Conservation (phyloP, 2,888 invertebrate species). For the Eledone cirrhosa region DNA sequence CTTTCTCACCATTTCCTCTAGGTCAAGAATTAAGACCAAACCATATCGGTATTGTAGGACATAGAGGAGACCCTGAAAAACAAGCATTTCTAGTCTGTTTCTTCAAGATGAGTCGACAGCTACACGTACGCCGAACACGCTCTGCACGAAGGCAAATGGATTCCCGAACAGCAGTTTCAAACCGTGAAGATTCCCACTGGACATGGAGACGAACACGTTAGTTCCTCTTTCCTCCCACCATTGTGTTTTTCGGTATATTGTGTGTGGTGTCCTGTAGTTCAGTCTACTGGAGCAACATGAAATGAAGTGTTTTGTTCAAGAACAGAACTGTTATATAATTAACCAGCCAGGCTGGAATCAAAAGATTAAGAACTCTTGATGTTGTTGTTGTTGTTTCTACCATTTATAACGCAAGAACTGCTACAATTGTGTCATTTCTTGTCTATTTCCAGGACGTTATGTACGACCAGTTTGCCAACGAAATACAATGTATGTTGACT, state of each 20-base stretch:
- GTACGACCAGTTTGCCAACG: slow-evolving; percentile 75
- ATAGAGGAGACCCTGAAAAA: slow-evolving; percentile 79
- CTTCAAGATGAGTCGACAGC: slow-evolving; percentile 61
- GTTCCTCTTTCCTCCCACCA: neutral
- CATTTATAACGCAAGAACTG: no score
- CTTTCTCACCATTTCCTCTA: slow-evolving; percentile 35
- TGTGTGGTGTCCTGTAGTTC: no score
- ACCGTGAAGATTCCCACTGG: slow-evolving; percentile 42
- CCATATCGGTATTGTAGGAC: slow-evolving; percentile 83
- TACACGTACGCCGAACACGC: slow-evolving; percentile 54
- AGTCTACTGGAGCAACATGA: no score
- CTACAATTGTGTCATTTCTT: no score
- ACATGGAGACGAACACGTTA: slow-evolving; percentile 32
- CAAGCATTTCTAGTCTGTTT: slow-evolving; percentile 94
- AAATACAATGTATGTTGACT: slow-evolving; percentile 91
- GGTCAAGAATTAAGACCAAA: slow-evolving; percentile 83
- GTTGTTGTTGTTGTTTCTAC: no score
- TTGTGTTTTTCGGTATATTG: no score
- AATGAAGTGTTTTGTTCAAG: no score
- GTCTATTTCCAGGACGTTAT: slow-evolving; percentile 5
- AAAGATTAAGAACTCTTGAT: no score
- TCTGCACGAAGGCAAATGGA: slow-evolving; percentile 40
- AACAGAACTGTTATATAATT: no score
- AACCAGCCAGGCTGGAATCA: no score
- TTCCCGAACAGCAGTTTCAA: slow-evolving; percentile 36